Evolutionary conservation across 2,888 invertebrate species (phyloP), one percentile per base, ranked within the genome.

Genomic region (Heliothis peltigera): DNA sequence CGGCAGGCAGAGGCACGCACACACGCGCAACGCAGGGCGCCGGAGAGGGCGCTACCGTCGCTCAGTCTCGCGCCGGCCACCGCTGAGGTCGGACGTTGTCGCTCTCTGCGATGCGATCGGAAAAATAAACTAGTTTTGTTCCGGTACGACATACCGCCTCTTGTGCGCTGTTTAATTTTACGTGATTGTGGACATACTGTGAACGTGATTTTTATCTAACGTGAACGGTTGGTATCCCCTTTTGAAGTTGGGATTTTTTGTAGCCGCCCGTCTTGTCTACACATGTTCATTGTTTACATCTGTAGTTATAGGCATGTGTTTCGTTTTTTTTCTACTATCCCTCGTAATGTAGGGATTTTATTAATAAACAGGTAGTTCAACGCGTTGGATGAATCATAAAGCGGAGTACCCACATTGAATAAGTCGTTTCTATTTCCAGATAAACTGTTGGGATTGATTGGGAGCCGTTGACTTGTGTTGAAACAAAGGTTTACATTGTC

Each of bases 61-160:
- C 89, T 91, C 94, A 95, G 95, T 95, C 95, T 94, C 95, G 95
- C 95, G 92, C 91, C 91, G 94, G 92, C 91, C 89, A 88, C 87
- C 87, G 84, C 70, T 69, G 60, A 75, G 90, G 90, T 80, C 80
- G 93, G 88, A 90, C 88, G 94, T 86, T 84, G 89, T 87, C 87
- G 87, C 78, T 77, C 82, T 81, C 88, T 91, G 91, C 88, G 72
- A 88, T 93, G 87, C 91, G 88, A 88, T 88, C 90, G 90, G 88
- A 88, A 91, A 91, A 90, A 92, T 92, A 92, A 93, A 94, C 92
- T 93, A 93, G 94, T 95, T 93, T 91, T 90, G 89, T 92, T 91
- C 90, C 91, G 91, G 87, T 91, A 88, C 89, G 80, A 87, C 87
- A 87, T 87, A 87, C 87, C 87, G 87, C 87, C 87, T 87, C 84